Percentiles rank a stretch among this genome's conserved stretches.
Evolutionary conservation across 2,888 invertebrate genomes (phyloP).

Genomic region (Archips xylosteana): DNA sequence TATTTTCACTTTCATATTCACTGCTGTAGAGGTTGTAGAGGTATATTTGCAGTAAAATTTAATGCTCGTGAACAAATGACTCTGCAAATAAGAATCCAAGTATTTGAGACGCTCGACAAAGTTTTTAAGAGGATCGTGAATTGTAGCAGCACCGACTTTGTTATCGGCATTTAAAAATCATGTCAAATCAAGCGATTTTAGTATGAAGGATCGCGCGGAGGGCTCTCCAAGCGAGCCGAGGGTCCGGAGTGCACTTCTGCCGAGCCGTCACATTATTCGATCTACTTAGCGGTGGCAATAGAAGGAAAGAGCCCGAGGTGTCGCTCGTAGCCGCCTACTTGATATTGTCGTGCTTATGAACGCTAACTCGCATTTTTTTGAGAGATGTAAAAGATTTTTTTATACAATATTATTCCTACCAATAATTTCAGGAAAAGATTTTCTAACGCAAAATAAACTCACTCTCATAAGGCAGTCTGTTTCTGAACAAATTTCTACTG

Average conservation of each 20-base stretch:
- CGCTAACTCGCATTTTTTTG: slow-evolving; percentile 40
- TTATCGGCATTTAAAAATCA: slow-evolving; percentile 83
- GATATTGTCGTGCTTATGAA: slow-evolving; percentile 61
- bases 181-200: slow-evolving; percentile 84
- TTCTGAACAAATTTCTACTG: background rate
- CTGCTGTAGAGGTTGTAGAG: background rate
- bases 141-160: slow-evolving; percentile 50
- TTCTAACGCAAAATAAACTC: background rate
- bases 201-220: slow-evolving; percentile 70
- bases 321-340: slow-evolving; percentile 64
- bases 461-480: background rate
- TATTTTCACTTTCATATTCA: background rate
- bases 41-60: slow-evolving; percentile 12
- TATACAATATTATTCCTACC: slow-evolving; percentile 8
- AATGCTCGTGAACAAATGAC: slow-evolving; percentile 12
- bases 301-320: slow-evolving; percentile 69
- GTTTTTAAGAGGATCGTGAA: slow-evolving; percentile 28
- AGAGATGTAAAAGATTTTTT: slow-evolving; percentile 21
- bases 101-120: slow-evolving; percentile 22
- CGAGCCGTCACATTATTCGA: slow-evolving; percentile 81
- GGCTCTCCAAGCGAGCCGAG: slow-evolving; percentile 66
- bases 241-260: slow-evolving; percentile 73
- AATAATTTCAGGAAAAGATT: background rate
- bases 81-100: slow-evolving; percentile 15
- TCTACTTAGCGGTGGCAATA: slow-evolving; percentile 77